phyloP scores from a whole-genome alignment of 2,888 invertebrate genomes.

The Patella depressa region DNA sequence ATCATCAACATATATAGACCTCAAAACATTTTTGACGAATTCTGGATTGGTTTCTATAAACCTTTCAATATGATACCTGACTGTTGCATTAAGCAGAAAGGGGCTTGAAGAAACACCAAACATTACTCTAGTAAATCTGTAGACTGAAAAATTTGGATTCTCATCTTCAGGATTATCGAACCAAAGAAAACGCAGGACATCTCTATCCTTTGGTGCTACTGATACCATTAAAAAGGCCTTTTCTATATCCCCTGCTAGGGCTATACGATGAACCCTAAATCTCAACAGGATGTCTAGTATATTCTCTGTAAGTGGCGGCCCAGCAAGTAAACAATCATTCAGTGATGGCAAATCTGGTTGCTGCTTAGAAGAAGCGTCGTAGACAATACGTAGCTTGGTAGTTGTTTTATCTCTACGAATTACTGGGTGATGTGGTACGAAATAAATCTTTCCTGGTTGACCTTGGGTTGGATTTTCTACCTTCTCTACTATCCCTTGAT shows the following conservation, averaged over 20 bases:
- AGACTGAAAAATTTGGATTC: background rate
- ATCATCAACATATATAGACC: background rate
- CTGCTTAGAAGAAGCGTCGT: background rate
- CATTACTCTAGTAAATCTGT: background rate
- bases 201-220: background rate
- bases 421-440: background rate
- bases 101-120: background rate
- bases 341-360: background rate
- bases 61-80: background rate
- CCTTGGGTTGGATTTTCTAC: background rate
- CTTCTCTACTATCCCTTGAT: background rate
- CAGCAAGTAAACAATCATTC: background rate
- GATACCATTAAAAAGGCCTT: background rate
- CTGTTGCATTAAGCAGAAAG: background rate
- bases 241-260: background rate
- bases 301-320: background rate
- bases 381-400: background rate
- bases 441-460: no score
- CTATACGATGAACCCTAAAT: background rate
- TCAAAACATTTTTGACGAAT: background rate
- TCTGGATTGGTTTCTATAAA: background rate
- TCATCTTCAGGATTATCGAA: background rate
- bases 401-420: background rate
- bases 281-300: background rate
- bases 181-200: background rate